These are phyloP conservation scores for Seladonia tumulorum DNA, from an alignment of 2,888 invertebrate genomes.

Conservation along the genomic window DNA sequence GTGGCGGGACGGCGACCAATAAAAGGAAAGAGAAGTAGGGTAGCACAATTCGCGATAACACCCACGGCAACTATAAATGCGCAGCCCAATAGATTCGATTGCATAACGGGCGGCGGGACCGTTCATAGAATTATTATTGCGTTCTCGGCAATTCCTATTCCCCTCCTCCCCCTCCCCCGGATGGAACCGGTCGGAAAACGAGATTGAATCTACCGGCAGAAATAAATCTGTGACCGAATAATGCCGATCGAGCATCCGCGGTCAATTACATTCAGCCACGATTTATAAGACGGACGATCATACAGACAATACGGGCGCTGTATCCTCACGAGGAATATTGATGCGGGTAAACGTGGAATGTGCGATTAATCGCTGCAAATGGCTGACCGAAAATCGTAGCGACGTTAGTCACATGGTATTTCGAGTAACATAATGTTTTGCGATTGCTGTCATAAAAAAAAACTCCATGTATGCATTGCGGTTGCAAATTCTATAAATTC, in stretches of 20 bases:
- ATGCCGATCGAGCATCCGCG: conserved; percentile 29
- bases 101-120: conserved; percentile 29
- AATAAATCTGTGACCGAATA: conserved; percentile 49
- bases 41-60: conserved; percentile 33
- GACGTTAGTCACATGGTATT: too few species aligned
- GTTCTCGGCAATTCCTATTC: conserved; percentile 42
- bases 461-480: too few species aligned
- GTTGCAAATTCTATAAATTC: too few species aligned
- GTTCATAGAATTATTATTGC: conserved; percentile 60
- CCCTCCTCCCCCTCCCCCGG: neutral
- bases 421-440: too few species aligned
- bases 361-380: neutral
- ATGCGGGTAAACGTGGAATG: neutral
- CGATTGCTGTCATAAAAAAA: too few species aligned
- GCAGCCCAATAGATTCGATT: conserved; percentile 24
- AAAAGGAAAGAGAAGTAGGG: conserved; percentile 1
- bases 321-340: conserved; percentile 18
- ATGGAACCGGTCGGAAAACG: conserved; percentile 39
- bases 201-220: conserved; percentile 54
- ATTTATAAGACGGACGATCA: conserved; percentile 46
- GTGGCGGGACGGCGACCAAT: neutral
- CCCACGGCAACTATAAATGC: conserved; percentile 38
- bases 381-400: too few species aligned
- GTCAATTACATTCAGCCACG: conserved; percentile 44
- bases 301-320: conserved; percentile 18